Conservation (phyloP, 2,113 vertebrate species). For the Perca flavescens region DNA sequence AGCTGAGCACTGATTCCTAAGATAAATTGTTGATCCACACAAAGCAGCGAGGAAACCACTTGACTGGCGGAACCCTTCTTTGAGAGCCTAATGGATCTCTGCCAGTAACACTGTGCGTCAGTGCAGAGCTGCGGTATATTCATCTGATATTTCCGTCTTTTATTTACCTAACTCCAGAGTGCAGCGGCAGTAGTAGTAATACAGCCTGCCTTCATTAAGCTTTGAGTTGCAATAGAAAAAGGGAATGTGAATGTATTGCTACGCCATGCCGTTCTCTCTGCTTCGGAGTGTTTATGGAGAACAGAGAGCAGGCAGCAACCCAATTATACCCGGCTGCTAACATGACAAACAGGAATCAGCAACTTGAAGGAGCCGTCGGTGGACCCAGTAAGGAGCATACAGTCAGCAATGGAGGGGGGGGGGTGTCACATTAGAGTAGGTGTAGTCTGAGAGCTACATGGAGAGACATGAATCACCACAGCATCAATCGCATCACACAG, state of each 20-base stretch:
- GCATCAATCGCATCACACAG: background rate
- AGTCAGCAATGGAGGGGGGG: constrained; percentile 75
- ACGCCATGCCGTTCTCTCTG: constrained; percentile 82
- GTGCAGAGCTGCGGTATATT: constrained; percentile 24
- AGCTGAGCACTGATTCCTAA: background rate
- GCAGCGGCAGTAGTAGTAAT: constrained; percentile 39
- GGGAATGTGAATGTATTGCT: constrained; percentile 87
- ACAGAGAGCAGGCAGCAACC: constrained; percentile 81
- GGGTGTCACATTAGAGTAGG: constrained; percentile 84
- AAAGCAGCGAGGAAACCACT: constrained; percentile 19
- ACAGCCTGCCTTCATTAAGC: constrained; percentile 78
- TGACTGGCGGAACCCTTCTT: background rate
- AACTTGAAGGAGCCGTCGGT: constrained; percentile 90
- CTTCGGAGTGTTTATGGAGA: constrained; percentile 85
- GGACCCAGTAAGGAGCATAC: constrained; percentile 87
- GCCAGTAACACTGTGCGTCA: constrained; percentile 15
- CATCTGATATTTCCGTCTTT: constrained; percentile 42
- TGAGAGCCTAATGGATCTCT: constrained; percentile 21
- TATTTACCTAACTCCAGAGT: constrained; percentile 49
- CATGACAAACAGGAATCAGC: constrained; percentile 86
- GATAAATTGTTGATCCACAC: background rate
- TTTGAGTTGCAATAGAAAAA: constrained; percentile 83
- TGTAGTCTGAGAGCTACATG: constrained; percentile 86
- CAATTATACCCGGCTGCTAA: constrained; percentile 88
- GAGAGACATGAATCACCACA: background rate